A percentile compares a stretch with the other conserved stretches of the same genome.
Evolutionary conservation across 2,797 vertebrate species (phyloP).

Genomic region (Pogoniulus pusillus): DNA sequence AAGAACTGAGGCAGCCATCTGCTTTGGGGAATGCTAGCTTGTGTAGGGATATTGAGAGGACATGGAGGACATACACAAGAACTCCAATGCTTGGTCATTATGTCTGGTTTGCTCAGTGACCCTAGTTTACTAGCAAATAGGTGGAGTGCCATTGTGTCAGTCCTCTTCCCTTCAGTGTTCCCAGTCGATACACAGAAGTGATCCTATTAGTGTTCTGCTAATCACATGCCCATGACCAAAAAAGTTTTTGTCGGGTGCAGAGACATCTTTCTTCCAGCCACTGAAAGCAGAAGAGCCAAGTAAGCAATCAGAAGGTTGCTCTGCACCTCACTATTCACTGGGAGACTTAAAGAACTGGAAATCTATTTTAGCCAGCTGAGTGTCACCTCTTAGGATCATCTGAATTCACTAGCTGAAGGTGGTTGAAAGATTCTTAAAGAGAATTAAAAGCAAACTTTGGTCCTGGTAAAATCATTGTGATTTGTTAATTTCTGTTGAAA

Average conservation of each 20-base stretch:
- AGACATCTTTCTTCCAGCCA: not conserved
- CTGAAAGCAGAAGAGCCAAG: not conserved
- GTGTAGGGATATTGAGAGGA: not conserved
- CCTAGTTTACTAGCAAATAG: not conserved
- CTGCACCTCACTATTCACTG: not conserved
- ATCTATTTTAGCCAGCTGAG: not conserved
- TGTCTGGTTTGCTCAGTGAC: not conserved
- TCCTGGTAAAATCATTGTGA: not conserved
- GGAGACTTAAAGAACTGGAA: not conserved
- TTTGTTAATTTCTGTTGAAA: not conserved
- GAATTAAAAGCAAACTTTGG: not conserved
- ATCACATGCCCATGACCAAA: not conserved
- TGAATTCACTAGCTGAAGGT: not conserved
- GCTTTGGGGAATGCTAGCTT: not conserved
- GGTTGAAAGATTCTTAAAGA: not conserved
- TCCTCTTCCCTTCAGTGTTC: not conserved
- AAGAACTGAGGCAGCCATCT: not conserved
- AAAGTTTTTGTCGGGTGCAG: not conserved
- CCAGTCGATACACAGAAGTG: not conserved
- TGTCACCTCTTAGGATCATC: not conserved
- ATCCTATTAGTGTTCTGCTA: not conserved
- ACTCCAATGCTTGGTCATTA: not conserved
- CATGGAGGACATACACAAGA: fast-evolving
- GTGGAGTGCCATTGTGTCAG: not conserved
- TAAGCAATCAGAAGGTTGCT: not conserved